Base-by-base conservation (phyloP, 2,888 invertebrate genomes). In the Acronicta alni region DNA sequence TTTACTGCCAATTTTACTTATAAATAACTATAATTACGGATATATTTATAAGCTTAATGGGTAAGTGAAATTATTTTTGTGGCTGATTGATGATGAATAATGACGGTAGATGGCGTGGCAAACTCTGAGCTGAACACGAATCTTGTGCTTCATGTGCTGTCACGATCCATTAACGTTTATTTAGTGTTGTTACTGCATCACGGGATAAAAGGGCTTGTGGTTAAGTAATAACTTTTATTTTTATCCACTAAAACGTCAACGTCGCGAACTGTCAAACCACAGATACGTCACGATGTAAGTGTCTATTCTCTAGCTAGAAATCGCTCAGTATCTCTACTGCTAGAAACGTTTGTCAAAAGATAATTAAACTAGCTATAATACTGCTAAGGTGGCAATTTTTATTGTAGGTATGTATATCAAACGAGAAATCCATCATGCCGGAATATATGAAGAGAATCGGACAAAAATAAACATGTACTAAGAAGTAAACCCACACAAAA, bases 11-110 rank as follows among this genome's bases (percentile, higher is more conserved):
- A 49, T 6, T 30, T 17, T 15, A 18, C 38, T 44, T 61, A 62
- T 41, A 57, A 62, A 60, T 44, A 67, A 55, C 42, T 51, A 46
- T 52, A 55, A 68, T 69, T 49, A 68, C 37, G 14, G 35, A 55
- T 62, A 68, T 48, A 68, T 48, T 68, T 68, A 32, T 68, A 43
- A 56, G 30, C 35, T 32, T 53, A 55, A 59, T 71, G 51, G 57
- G 59, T 55, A 55, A 56, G 49, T 44, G 48, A 37, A 66, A 54
- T 61, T 53, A 63, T 67, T 58, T 73, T 63, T 42, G 55, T 49
- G 15, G 53, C 44, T 72, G 72, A 75, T 72, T 60, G 75, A 72
- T 75, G 66, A 67, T 66, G 62, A 72, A n/a, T 62, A 67, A 72
- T 72, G 55, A 45, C n/a, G 42, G 14, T 23, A 37, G 42, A 9